Evolutionary conservation across 2,113 vertebrate species (phyloP).

Genomic region (Pavo muticus): DNA sequence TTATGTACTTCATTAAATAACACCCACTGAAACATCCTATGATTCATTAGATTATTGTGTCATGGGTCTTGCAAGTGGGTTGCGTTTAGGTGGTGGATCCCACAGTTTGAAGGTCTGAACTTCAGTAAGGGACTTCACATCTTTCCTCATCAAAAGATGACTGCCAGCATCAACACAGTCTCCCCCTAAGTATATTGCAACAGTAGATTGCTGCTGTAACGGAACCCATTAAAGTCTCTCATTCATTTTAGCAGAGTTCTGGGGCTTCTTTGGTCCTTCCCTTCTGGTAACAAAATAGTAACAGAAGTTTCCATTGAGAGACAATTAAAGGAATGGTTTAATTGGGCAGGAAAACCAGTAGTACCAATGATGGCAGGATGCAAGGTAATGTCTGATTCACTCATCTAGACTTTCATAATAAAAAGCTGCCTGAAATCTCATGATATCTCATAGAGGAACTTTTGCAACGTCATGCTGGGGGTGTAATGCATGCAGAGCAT

Average conservation of each 20-base stretch:
- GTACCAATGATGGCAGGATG: not conserved
- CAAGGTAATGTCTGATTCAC: not conserved
- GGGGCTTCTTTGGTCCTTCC: not conserved
- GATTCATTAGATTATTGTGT: constrained; percentile 47
- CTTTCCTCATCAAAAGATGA: not conserved
- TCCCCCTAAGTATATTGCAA: not conserved
- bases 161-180: not conserved
- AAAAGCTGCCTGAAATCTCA: not conserved
- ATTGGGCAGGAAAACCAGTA: not conserved
- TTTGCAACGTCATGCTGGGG: not conserved
- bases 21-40: constrained; percentile 43
- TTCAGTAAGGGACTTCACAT: not conserved
- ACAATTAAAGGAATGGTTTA: fast-evolving
- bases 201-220: not conserved
- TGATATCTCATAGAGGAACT: not conserved
- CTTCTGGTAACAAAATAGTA: not conserved
- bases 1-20: constrained; percentile 14
- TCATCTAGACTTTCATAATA: not conserved
- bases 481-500: not conserved
- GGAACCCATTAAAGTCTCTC: not conserved
- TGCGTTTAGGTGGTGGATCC: not conserved
- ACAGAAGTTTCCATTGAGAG: not conserved
- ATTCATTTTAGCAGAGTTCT: not conserved
- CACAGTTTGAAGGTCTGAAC: not conserved
- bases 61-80: not conserved